Base-by-base conservation (phyloP, 2,113 vertebrate species). In the Ailuropoda melanoleuca region DNA sequence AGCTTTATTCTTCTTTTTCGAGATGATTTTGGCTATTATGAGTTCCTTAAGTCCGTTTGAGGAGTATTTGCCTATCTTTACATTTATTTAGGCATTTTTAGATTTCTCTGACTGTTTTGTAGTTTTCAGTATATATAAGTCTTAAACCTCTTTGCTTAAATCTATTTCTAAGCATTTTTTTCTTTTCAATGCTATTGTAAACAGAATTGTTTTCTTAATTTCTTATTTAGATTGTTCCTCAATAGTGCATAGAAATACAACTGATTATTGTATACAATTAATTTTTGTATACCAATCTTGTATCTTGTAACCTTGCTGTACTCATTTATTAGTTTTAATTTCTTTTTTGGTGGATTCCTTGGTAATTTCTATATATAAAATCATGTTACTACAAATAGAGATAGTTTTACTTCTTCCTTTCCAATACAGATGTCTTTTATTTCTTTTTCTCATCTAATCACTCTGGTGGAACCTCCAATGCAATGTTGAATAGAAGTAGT, bases 101-200 rank as follows among this genome's bases (percentile, higher is more conserved):
- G 50, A 37, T 60, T 89, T 81, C 56, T 95, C n/a, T 92, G n/a
- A 68, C 81, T 92, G n/a, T 78, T 95, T 85, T 75, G 19, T 88
- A 85, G 64, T 92, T 92, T 90, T 90, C 29, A 60, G 11, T 60
- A 17, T 55, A 17, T 75, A 50, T 83, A 77, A 68, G 17, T 70
- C 29, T 93, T 93, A 4, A 31, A 14, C 23, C 17, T 80, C 60
- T 43, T 90, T 78, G 39, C 34, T 68, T 82, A 95, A 70, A 58
- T 87, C 86, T 93, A 48, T 37, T 80, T 43, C 60, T 82, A 82
- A 90, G 39, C 66, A 94, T 75, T 83, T 95, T 53, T 55, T 90
- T 68, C 31, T 88, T 23, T 66, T 91, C 21, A 24, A 43, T 88
- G 56, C 4, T 86, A 92, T 80, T 48, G 10, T 70, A 85, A 97